A percentile compares a stretch with the other conserved stretches of the same genome.
Conservation (phyloP, 2,797 vertebrate genomes). For the Amazonetta brasiliensis region DNA sequence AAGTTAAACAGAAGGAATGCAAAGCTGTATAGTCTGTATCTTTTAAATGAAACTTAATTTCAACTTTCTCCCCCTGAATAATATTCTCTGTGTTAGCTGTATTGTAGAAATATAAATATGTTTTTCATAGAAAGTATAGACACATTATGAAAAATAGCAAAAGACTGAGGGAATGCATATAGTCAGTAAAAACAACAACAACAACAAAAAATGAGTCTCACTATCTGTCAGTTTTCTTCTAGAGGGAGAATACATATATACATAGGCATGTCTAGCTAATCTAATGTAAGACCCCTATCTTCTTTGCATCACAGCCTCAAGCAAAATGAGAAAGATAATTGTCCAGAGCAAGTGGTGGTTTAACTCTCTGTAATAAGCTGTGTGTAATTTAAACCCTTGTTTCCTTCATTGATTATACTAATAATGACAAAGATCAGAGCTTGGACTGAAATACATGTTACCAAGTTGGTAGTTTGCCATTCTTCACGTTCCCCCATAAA, state of each 20-base stretch:
- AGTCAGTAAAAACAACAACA: background rate
- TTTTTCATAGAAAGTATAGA: background rate
- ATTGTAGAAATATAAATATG: background rate
- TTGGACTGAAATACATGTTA: slow-evolving; percentile 3
- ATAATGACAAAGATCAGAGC: slow-evolving; percentile 23
- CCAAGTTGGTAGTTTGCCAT: slow-evolving; percentile 6
- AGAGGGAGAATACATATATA: background rate
- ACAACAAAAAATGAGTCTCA: background rate
- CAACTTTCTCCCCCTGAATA: rapidly evolving
- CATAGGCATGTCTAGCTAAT: background rate
- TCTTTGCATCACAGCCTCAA: background rate
- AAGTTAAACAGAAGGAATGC: background rate
- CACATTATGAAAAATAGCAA: background rate
- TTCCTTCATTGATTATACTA: slow-evolving; percentile 33
- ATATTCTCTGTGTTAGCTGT: background rate
- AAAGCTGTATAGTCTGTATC: background rate
- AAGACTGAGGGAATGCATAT: background rate
- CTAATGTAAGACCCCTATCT: background rate
- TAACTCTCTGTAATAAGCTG: background rate
- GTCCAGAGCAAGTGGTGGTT: background rate
- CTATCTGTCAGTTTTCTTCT: background rate
- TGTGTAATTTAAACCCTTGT: slow-evolving; percentile 42
- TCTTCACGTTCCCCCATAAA: background rate
- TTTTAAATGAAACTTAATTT: background rate
- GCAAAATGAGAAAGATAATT: background rate